phyloP scores from a whole-genome alignment of 1,140 invertebrate species.

The Stenopsyche tienmushanensis region DNA sequence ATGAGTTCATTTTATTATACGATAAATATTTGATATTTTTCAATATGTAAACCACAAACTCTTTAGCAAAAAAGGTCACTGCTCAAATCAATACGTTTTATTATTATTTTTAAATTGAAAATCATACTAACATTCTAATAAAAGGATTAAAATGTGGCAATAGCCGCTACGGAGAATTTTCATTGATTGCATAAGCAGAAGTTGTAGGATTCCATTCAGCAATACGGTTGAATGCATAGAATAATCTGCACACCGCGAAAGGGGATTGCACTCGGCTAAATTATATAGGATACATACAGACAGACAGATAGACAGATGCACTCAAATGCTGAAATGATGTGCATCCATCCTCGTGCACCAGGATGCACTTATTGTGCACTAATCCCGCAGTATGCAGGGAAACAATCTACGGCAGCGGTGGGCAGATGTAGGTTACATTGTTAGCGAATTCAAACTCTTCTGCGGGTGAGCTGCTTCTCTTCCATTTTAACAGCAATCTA shows the following conservation, averaged over 20 bases:
- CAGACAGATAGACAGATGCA: constrained; percentile 5
- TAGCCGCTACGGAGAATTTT: too few species aligned
- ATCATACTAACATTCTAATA: too few species aligned
- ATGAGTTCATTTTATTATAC: too few species aligned
- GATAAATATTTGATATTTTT: too few species aligned
- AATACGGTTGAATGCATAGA: constrained; percentile 14
- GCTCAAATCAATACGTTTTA: too few species aligned
- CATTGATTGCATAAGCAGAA: too few species aligned
- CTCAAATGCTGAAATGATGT: constrained; percentile 14
- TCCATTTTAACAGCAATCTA: too few species aligned
- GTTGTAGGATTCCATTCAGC: constrained; percentile 6
- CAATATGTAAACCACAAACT: too few species aligned
- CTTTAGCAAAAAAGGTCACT: too few species aligned
- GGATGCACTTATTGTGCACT: constrained; percentile 4
- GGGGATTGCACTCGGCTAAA: constrained; percentile 9
- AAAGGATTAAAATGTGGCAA: too few species aligned
- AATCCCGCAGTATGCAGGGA: constrained; percentile 9
- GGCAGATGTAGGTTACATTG: constrained; percentile 5
- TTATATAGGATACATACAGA: constrained; percentile 2
- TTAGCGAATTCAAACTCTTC: constrained; percentile 11
- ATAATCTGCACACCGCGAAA: constrained; percentile 1
- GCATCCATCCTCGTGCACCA: constrained; percentile 7
- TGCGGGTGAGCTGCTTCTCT: too few species aligned
- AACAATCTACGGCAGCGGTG: background rate
- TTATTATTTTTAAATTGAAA: too few species aligned